phyloP scores from a whole-genome alignment of 2,113 vertebrate species.

The Rhodinocichla rosea region DNA sequence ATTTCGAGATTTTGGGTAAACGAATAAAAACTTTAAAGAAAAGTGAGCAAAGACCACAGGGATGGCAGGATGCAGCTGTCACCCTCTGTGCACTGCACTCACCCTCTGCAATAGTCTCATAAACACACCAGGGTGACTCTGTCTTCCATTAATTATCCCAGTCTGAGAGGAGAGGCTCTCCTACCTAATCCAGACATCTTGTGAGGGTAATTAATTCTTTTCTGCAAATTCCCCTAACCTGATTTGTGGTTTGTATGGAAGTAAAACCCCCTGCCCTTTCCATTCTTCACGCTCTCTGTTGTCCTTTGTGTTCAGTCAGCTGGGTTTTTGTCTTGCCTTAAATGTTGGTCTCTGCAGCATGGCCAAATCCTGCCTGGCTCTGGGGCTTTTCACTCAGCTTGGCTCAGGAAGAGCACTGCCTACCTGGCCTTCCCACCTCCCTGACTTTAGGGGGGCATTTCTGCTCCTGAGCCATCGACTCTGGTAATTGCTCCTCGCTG shows the following conservation, averaged over 20 bases:
- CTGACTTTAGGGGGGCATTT: background rate
- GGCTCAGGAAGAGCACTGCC: background rate
- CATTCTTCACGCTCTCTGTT: rapidly evolving
- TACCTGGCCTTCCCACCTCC: background rate
- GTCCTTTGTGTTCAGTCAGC: background rate
- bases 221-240: background rate
- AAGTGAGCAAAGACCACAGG: background rate
- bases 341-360: background rate
- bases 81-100: background rate
- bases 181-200: background rate
- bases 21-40: background rate
- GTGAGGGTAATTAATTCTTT: background rate
- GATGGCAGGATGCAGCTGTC: background rate
- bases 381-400: background rate
- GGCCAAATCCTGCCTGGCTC: background rate
- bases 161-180: background rate
- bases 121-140: background rate
- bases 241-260: background rate
- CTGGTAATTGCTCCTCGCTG: background rate
- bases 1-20: background rate
- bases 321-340: background rate
- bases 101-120: background rate
- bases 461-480: background rate
- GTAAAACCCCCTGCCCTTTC: background rate
- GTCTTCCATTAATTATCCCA: background rate